Base-by-base conservation (phyloP, 30 jellyfish, hydroid and myxozoan species). In the Nemopilema nomurai region DNA sequence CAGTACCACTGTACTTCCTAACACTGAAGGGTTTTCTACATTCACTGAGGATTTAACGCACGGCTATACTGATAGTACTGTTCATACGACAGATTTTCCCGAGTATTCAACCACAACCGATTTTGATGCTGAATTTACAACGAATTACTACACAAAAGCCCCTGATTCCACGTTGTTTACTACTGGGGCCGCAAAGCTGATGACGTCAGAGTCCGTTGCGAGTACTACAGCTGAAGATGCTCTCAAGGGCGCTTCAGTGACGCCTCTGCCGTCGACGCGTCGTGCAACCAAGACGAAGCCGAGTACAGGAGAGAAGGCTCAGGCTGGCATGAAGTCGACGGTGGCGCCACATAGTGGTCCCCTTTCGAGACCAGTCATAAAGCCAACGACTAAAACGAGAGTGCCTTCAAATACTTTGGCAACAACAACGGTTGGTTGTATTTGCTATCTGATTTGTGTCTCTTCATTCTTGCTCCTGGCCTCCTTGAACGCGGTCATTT, bases 61-160 rank as follows among this genome's bases (percentile, higher is more conserved):
- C n/a, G n/a, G n/a, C n/a, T n/a, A n/a, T n/a, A n/a, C n/a, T n/a
- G n/a, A n/a, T 41, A 41, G 57, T 41, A 41, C 9, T 33, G 0
- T 41, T 31, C 49, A 0, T 1, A 0, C 69, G 51, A 73, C 83
- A 21, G 83, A 73, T 18, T 73, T 73, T 33, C 83, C 83, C 0
- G 83, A 73, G 70, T 73, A 73, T 73, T 73, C 29, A 29, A 73
- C 77, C 3, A 23, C 77, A 16, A 1, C 50, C 31, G 33, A 16
- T 20, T 49, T 31, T 18, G 4, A 1, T 4, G 3, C n/a, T 6
- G 77, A 74, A 25, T 7, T 51, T 33, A 74, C 71, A 25, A 69
- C 49, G 1, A 33, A 74, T 18, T 27, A 1, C 33, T 33, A n/a
- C 9, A 74, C 79, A 51, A 52, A 28, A 41, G 57, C 13, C 13